Conservation (phyloP, 2,888 invertebrate genomes). For the Tinea semifulvella region DNA sequence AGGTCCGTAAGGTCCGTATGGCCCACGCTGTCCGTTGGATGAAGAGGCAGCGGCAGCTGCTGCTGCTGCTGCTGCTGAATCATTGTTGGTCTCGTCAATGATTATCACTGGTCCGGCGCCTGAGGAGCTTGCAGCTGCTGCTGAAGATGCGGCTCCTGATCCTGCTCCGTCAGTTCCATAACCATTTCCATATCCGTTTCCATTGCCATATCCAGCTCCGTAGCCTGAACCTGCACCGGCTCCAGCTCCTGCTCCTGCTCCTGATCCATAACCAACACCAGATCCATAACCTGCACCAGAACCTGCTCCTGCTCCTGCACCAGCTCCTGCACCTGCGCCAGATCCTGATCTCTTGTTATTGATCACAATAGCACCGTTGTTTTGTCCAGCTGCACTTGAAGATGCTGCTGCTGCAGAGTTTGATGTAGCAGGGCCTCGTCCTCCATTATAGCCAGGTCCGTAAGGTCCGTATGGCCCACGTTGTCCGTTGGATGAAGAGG, state of each 20-base stretch:
- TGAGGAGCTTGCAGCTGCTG: slow-evolving; percentile 14
- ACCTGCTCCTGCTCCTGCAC: not conserved
- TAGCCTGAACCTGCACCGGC: slow-evolving; percentile 14
- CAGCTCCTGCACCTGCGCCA: not conserved
- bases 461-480: not conserved
- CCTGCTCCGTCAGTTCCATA: slow-evolving; percentile 9
- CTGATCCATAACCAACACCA: not conserved
- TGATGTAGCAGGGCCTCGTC: slow-evolving; percentile 13
- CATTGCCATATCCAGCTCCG: slow-evolving; percentile 9
- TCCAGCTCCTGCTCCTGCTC: slow-evolving; percentile 7
- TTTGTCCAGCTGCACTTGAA: not conserved
- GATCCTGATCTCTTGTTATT: not conserved
- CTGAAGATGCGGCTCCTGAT: slow-evolving; percentile 11
- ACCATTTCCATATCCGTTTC: slow-evolving; percentile 13
- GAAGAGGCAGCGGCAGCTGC: not conserved
- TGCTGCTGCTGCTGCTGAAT: not conserved
- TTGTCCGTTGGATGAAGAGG: not conserved
- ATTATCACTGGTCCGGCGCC: not conserved
- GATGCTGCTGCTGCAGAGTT: not conserved
- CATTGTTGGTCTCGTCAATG: not conserved
- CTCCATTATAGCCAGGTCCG: slow-evolving; percentile 3
- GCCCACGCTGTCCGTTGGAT: not conserved
- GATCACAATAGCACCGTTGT: not conserved
- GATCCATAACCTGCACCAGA: slow-evolving; percentile 11
- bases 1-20: not conserved